Percentiles rank a stretch among this genome's conserved stretches.
Conservation (phyloP, 2,113 vertebrate species). For the Microcebus griseorufus region DNA sequence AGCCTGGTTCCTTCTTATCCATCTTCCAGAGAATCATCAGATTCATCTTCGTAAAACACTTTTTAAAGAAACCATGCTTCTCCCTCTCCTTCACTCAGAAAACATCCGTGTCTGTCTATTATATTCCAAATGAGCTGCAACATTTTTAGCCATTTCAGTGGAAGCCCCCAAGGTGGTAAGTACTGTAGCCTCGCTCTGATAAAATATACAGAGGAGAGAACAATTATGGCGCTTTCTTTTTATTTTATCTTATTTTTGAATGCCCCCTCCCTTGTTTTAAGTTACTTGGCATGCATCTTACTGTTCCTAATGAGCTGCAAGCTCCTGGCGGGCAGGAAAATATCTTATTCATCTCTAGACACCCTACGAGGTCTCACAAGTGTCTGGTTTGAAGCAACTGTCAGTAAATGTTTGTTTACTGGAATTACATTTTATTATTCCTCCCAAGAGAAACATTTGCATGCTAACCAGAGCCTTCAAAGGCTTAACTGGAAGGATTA, state of each 20-base stretch:
- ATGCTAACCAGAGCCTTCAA: conserved; percentile 54
- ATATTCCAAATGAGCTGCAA: neutral
- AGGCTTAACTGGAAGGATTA: conserved; percentile 68
- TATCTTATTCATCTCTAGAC: conserved; percentile 62
- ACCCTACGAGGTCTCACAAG: neutral
- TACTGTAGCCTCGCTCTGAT: neutral
- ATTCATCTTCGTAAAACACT: neutral
- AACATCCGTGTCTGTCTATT: neutral
- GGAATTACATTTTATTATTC: conserved; percentile 66
- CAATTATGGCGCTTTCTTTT: neutral
- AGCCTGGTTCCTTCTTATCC: neutral
- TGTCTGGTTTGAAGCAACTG: conserved; percentile 50
- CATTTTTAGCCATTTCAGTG: neutral
- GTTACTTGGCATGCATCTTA: neutral
- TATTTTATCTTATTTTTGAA: neutral
- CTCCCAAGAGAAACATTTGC: conserved; percentile 64
- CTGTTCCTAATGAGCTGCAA: neutral
- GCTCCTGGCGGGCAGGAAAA: neutral
- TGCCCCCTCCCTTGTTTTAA: neutral
- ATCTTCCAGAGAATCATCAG: neutral
- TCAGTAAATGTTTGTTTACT: conserved; percentile 69
- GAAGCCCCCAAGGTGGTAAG: neutral
- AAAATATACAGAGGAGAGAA: neutral
- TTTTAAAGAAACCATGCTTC: neutral
- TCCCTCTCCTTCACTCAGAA: neutral